Conservation (phyloP, 1,140 invertebrate genomes). For the Sarcophaga peregrina region DNA sequence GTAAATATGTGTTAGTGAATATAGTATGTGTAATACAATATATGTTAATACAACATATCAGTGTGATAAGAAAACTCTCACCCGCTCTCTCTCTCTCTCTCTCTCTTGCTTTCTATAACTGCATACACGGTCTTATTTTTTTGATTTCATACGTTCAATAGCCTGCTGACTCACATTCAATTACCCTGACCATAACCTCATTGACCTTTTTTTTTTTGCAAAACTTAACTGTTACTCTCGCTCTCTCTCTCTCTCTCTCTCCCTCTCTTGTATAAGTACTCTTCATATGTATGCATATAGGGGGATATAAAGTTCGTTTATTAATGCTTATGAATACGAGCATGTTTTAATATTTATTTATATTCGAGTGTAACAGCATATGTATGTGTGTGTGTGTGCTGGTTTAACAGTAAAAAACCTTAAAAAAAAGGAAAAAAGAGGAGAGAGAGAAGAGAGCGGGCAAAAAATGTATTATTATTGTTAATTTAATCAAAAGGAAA, state of each 20-base stretch:
- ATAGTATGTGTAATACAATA: not conserved
- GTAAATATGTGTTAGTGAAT: not conserved
- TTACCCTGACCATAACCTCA: slow-evolving; percentile 23
- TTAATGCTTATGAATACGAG: too few relatives aligned
- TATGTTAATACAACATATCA: not conserved
- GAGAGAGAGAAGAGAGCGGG: too few relatives aligned
- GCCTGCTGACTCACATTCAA: not conserved
- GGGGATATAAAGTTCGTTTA: not conserved
- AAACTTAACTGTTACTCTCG: not conserved
- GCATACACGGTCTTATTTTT: too few relatives aligned
- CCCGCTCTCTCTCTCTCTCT: not conserved
- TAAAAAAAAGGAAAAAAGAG: not conserved
- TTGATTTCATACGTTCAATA: too few relatives aligned
- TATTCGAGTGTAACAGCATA: not conserved
- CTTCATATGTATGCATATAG: not conserved
- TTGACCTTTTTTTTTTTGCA: not conserved
- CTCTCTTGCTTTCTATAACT: too few relatives aligned
- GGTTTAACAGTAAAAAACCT: not conserved
- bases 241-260: not conserved
- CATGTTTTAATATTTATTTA: not conserved
- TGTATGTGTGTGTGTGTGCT: not conserved
- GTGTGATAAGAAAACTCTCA: not conserved
- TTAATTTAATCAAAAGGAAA: slow-evolving; percentile 40
- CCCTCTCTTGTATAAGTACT: not conserved
- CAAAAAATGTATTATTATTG: not conserved